phyloP scores from a whole-genome alignment of 2,113 vertebrate species.

The Anoplopoma fimbria region DNA sequence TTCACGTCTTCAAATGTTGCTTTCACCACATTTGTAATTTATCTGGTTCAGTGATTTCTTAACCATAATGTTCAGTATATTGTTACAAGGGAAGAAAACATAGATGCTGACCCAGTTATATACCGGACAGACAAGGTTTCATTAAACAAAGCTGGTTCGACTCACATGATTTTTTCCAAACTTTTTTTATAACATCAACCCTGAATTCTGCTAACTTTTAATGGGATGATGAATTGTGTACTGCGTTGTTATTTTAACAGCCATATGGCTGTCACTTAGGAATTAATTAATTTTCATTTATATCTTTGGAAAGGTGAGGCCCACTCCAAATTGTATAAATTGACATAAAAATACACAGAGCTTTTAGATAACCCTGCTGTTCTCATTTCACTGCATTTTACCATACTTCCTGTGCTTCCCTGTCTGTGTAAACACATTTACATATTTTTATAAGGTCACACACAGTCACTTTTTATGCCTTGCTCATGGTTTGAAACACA shows the following conservation, averaged over 20 bases:
- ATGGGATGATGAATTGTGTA: constrained; percentile 58
- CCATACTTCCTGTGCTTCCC: constrained; percentile 13
- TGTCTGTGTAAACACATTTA: constrained; percentile 28
- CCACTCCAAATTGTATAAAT: constrained; percentile 19
- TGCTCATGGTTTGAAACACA: constrained; percentile 26
- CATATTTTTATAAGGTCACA: constrained; percentile 38
- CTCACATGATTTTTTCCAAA: constrained; percentile 16
- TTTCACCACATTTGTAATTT: neutral
- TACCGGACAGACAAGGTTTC: neutral
- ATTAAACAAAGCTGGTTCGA: neutral
- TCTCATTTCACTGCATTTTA: constrained; percentile 6
- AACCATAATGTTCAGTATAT: neutral
- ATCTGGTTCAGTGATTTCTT: neutral
- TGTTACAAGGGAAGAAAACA: neutral
- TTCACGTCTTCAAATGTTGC: neutral
- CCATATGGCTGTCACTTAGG: constrained; percentile 62
- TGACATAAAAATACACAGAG: constrained; percentile 20
- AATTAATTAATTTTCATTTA: constrained; percentile 59
- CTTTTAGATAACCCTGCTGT: constrained; percentile 27
- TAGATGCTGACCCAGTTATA: neutral
- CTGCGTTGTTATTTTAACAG: constrained; percentile 40
- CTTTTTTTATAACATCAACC: constrained; percentile 15
- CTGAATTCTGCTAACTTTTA: constrained; percentile 41
- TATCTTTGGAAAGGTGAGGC: constrained; percentile 43
- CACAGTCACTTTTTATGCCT: constrained; percentile 22